Conservation (phyloP, 1,140 invertebrate species). For the Atopsyche davidsoni region DNA sequence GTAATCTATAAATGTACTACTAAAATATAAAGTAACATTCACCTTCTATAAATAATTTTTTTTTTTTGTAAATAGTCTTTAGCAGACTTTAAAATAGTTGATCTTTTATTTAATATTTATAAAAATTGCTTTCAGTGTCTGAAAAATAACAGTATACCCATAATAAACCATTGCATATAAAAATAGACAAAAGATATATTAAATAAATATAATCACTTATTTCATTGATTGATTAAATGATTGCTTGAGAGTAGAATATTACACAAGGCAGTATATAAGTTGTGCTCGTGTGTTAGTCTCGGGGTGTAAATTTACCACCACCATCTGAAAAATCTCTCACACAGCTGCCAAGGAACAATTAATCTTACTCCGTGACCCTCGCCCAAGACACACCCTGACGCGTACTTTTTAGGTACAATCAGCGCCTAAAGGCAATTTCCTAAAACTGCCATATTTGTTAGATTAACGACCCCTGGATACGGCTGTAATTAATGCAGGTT, state of each 20-base stretch:
- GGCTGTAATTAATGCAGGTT: constrained; percentile 29
- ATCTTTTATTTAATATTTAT: not conserved
- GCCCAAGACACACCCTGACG: not conserved
- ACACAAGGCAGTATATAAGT: too few relatives aligned
- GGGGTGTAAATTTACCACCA: too few relatives aligned
- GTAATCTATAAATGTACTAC: too few relatives aligned
- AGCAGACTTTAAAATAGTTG: too few relatives aligned
- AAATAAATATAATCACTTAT: too few relatives aligned
- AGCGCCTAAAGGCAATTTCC: constrained; percentile 26
- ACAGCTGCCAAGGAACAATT: too few relatives aligned
- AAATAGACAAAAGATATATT: not conserved
- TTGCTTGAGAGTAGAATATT: too few relatives aligned
- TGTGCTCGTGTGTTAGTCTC: too few relatives aligned
- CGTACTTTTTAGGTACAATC: constrained; percentile 18
- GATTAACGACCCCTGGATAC: constrained; percentile 29
- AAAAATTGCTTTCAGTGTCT: not conserved
- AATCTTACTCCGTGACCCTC: not conserved
- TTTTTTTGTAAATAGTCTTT: not conserved
- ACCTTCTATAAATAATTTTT: not conserved
- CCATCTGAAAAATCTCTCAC: too few relatives aligned
- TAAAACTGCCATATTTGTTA: constrained; percentile 31
- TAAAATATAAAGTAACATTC: too few relatives aligned
- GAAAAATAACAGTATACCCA: not conserved
- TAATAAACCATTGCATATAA: not conserved
- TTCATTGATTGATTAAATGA: too few relatives aligned